These are phyloP conservation scores for Gnathonemus echidnorhynchus DNA, from an alignment of 2,113 vertebrate species.

Conservation along the genomic window DNA sequence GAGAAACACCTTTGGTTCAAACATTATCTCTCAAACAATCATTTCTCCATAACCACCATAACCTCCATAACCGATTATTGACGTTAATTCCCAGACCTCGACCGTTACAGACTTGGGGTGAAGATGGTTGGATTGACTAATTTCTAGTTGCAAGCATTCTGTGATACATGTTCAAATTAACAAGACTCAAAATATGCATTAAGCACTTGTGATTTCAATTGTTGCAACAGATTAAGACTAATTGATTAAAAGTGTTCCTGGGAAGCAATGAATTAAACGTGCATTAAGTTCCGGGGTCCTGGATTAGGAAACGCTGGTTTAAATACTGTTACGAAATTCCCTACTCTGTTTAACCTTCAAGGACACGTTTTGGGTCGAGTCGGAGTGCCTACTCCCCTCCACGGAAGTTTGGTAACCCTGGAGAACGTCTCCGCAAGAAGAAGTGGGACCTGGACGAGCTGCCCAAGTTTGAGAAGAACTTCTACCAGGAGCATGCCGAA, in stretches of 20 bases:
- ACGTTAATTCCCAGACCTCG: neutral
- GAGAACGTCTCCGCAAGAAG: conserved; percentile 82
- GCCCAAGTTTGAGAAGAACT: conserved; percentile 90
- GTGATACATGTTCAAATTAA: neutral
- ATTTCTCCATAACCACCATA: neutral
- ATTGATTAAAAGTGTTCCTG: neutral
- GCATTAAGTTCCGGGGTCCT: neutral
- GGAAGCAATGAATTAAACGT: neutral
- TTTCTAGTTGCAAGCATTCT: neutral
- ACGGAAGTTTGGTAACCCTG: conserved; percentile 82
- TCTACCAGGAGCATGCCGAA: conserved; percentile 78
- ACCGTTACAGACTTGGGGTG: neutral
- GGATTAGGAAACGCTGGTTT: neutral
- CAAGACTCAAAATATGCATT: neutral
- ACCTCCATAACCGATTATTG: neutral
- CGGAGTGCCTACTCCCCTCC: conserved; percentile 62
- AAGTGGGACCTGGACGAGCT: conserved; percentile 84
- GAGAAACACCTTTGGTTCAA: neutral
- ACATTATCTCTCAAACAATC: neutral
- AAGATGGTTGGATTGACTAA: neutral
- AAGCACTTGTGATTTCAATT: neutral
- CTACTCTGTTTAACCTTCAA: conserved; percentile 14
- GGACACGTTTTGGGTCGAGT: conserved; percentile 61
- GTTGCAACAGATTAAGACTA: neutral
- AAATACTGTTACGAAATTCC: neutral